Base-by-base conservation (phyloP, 2,888 invertebrate genomes). In the Nemotelus pantherinus region DNA sequence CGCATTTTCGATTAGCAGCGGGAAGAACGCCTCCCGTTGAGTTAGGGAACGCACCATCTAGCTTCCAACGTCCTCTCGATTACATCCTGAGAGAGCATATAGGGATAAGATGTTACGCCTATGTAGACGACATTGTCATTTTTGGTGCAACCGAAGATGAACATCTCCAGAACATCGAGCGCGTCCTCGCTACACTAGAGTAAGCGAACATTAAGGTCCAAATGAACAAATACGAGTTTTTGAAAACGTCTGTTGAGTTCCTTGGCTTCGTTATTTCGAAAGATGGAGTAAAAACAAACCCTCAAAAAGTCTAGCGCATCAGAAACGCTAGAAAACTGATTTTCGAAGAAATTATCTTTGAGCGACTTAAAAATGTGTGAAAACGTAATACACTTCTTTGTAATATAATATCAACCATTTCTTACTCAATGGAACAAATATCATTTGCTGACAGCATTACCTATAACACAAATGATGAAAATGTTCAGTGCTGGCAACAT, bases 111-210 rank as follows among this genome's bases (percentile, higher is more conserved):
- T 67, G 67, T 67, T 48, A 67, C 45, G 10, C 45, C 67, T 67
- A 67, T 39, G 45, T 67, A 67, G 25, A 25, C 25, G 25, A 25
- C 25, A 25, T 25, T 25, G 25, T 25, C 25, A 25, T 25, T 25
- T 25, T 25, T 25, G 25, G 25, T 25, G 25, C 25, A 25, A 25
- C 25, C 25, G 25, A 25, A 25, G 25, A 25, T 2, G 67, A 67
- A 48, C 45, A 67, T 10, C 39, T 67, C 45, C 47, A 41, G 48
- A 67, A 48, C 10, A 10, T 67, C n/a, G 67, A 45, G 4, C 9
- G 4, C 3, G 47, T 67, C 3, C 4, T 67, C 67, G 39, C 82
- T 64, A 79, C 77, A 64, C 70, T 82, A 9, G 74, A 80, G 63
- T 43, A 79, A 68, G 70, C 60, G 25, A 25, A 25, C 25, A 25